These are phyloP conservation scores for Linnaemya tessellans DNA, from an alignment of 2,888 invertebrate species.

Conservation along the genomic window DNA sequence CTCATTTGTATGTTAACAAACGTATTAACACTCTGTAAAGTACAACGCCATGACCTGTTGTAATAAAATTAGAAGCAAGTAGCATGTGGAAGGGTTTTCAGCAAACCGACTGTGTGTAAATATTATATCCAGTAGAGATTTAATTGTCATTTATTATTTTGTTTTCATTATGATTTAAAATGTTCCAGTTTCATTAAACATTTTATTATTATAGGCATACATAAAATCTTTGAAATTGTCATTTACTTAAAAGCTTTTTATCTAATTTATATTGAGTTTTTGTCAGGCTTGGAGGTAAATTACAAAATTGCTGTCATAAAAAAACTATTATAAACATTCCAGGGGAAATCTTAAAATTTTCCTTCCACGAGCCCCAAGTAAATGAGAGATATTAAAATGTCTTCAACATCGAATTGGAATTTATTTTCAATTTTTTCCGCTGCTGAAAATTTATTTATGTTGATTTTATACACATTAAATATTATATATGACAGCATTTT, in stretches of 20 bases:
- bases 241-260: slow-evolving; percentile 56
- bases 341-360: background rate
- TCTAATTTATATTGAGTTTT: background rate
- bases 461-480: slow-evolving; percentile 66
- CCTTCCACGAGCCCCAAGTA: slow-evolving; percentile 13
- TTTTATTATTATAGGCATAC: background rate
- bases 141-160: background rate
- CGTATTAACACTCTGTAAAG: slow-evolving; percentile 62
- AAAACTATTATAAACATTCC: slow-evolving; percentile 36
- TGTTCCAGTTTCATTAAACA: background rate
- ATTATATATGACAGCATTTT: slow-evolving; percentile 54
- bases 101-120: background rate
- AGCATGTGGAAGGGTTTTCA: background rate
- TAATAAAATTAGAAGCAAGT: slow-evolving; percentile 50
- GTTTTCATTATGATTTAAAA: slow-evolving; percentile 1
- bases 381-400: slow-evolving; percentile 45
- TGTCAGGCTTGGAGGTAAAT: background rate
- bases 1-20: slow-evolving; percentile 31
- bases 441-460: slow-evolving; percentile 57
- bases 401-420: slow-evolving; percentile 47
- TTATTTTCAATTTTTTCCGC: slow-evolving; percentile 38
- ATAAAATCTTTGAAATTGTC: background rate
- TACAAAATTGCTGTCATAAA: background rate
- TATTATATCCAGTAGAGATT: background rate
- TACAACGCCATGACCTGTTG: slow-evolving; percentile 58